Conservation (phyloP, 2,888 invertebrate genomes). For the Amiota minor region DNA sequence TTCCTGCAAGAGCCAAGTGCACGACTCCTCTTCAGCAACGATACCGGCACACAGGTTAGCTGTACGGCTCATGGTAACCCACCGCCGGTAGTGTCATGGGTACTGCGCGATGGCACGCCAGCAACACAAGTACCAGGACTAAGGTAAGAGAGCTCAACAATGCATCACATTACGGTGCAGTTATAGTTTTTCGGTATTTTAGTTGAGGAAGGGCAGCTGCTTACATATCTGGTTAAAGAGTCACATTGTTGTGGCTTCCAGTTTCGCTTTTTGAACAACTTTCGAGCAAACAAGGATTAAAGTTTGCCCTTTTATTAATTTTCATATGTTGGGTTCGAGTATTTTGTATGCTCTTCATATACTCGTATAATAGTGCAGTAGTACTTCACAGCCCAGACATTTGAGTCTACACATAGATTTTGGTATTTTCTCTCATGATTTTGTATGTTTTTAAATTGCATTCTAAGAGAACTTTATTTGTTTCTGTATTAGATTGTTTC, state of each 20-base stretch:
- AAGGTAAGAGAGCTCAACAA: constrained; percentile 75
- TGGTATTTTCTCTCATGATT: background rate
- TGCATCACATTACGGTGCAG: background rate
- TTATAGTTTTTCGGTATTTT: background rate
- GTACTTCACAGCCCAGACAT: too few relatives aligned
- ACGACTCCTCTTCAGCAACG: constrained; percentile 83
- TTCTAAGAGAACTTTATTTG: background rate
- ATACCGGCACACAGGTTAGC: constrained; percentile 82
- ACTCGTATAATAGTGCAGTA: too few relatives aligned
- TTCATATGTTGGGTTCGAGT: constrained; percentile 2
- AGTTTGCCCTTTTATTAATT: constrained; percentile 28
- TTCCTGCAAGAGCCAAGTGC: constrained; percentile 86
- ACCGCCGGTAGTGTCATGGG: constrained; percentile 83
- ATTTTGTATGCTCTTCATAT: too few relatives aligned
- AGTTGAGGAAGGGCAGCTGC: background rate
- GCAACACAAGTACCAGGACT: constrained; percentile 83
- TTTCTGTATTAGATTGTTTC: background rate
- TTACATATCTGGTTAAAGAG: constrained; percentile 41
- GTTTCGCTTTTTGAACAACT: background rate
- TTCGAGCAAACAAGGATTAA: constrained; percentile 29
- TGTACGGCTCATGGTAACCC: constrained; percentile 88
- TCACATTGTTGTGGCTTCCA: constrained; percentile 61
- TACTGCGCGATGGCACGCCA: constrained; percentile 81
- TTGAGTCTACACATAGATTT: too few relatives aligned
- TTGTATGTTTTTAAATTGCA: constrained; percentile 4